These are phyloP conservation scores for Trochalopteron elliotii DNA, from an alignment of 2,113 vertebrate species.

Conservation along the genomic window DNA sequence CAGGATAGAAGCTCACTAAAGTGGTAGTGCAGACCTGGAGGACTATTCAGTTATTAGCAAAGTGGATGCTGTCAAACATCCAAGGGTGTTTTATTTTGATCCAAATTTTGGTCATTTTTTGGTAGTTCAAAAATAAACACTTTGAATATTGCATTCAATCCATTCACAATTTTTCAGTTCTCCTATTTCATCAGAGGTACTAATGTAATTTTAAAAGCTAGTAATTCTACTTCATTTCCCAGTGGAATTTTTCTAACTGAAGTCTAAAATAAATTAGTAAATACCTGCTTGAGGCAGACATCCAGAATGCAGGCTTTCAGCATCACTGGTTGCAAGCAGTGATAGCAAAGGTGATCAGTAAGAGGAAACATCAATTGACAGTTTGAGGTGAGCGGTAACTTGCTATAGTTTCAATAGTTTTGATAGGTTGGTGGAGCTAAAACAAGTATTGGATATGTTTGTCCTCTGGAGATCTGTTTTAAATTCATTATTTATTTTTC, in stretches of 20 bases:
- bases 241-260: background rate
- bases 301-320: background rate
- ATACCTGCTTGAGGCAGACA: background rate
- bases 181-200: background rate
- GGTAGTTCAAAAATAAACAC: background rate
- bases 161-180: background rate
- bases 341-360: background rate
- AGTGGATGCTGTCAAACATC: background rate
- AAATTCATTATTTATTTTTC: background rate
- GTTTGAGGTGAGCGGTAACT: background rate
- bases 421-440: background rate
- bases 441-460: background rate
- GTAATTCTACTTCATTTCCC: background rate
- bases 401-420: background rate
- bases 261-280: conserved; percentile 13
- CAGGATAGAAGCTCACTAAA: background rate
- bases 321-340: background rate
- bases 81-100: background rate
- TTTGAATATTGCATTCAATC: background rate
- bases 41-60: background rate
- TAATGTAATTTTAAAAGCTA: background rate
- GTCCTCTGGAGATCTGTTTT: background rate
- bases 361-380: background rate
- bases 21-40: background rate
- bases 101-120: background rate